These are phyloP conservation scores for Mamestra configurata DNA, from an alignment of 1,140 invertebrate genomes.

Conservation along the genomic window DNA sequence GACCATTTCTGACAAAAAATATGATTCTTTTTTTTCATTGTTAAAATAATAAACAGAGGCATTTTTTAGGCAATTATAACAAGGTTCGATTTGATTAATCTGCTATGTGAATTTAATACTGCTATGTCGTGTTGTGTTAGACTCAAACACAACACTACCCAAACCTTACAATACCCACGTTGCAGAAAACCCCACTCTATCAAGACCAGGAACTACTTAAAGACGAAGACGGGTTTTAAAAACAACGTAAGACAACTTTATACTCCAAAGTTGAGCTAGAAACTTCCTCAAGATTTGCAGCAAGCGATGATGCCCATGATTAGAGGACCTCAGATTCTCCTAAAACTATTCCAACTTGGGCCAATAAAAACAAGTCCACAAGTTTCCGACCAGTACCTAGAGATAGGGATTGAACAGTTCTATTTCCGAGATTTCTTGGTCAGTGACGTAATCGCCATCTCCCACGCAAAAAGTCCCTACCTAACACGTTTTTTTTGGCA, in stretches of 20 bases:
- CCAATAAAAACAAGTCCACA: constrained; percentile 35
- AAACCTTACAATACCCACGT: not conserved
- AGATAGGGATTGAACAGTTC: constrained; percentile 14
- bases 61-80: no score
- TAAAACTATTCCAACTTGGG: constrained; percentile 39
- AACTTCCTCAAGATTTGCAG: not conserved
- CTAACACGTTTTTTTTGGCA: no score
- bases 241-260: constrained; percentile 5
- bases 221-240: constrained; percentile 8
- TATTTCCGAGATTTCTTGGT: not conserved
- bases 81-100: no score
- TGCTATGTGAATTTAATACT: no score
- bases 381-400: constrained; percentile 2
- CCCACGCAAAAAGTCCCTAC: no score
- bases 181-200: not conserved
- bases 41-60: no score
- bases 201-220: not conserved
- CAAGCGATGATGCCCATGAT: constrained; percentile 41
- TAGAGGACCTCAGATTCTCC: constrained; percentile 26
- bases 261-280: constrained; percentile 4
- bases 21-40: no score
- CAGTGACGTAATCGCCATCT: constrained; percentile 23
- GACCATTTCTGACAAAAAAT: no score
- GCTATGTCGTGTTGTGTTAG: no score
- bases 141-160: no score